These are phyloP conservation scores for Altica lythri DNA, from an alignment of 2,888 invertebrate species.

Conservation along the genomic window DNA sequence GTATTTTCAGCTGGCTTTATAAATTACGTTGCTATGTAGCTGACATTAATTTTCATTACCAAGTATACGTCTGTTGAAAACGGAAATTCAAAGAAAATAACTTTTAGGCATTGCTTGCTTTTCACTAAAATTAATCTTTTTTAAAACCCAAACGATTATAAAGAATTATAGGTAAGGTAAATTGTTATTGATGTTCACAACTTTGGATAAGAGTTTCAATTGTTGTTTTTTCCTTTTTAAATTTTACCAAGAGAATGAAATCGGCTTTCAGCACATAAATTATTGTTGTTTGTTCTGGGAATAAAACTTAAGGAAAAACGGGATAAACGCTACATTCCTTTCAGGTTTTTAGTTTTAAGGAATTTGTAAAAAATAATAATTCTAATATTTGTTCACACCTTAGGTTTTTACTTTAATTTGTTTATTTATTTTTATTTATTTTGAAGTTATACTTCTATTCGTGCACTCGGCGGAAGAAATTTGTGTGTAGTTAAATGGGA, in stretches of 20 bases:
- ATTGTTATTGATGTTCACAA: slow-evolving; percentile 7
- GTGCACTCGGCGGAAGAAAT: no score
- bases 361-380: no score
- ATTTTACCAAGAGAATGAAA: not conserved
- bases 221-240: not conserved
- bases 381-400: not conserved
- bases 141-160: not conserved
- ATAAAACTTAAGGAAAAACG: no score
- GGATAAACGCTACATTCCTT: no score
- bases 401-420: not conserved
- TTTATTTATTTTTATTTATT: no score
- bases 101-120: not conserved
- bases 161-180: not conserved
- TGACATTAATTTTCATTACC: not conserved
- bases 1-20: no score
- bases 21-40: not conserved
- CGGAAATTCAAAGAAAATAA: not conserved
- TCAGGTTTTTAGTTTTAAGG: no score
- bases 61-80: not conserved
- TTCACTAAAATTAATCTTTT: not conserved
- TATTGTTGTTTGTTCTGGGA: not conserved
- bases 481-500: no score
- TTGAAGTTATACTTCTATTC: no score
- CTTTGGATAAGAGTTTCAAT: not conserved
- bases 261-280: not conserved